Evolutionary conservation across 2,113 vertebrate species (phyloP).

Genomic region (Brachyhypopomus gauderio): DNA sequence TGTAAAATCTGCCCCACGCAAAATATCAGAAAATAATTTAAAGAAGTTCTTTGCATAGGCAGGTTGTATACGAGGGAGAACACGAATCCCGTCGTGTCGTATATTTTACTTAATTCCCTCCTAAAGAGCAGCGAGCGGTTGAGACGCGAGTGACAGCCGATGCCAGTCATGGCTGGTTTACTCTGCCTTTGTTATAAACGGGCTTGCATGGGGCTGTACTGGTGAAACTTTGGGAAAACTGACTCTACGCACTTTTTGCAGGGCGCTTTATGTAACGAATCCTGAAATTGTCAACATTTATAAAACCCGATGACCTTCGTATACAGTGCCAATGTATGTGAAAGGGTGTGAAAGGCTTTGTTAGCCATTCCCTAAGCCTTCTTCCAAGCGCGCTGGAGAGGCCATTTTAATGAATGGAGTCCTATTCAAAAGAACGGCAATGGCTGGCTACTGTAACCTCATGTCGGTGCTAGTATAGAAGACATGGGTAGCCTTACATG

Average conservation of each 20-base stretch:
- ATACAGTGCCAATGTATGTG: not conserved
- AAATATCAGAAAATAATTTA: not conserved
- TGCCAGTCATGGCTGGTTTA: constrained; percentile 52
- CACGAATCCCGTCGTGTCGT: not conserved
- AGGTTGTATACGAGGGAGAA: not conserved
- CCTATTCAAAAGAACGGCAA: constrained; percentile 19
- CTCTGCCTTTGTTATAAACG: constrained; percentile 48
- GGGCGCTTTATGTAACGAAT: not conserved
- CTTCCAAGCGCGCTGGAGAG: constrained; percentile 28
- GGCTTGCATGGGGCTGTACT: not conserved
- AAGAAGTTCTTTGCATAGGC: not conserved
- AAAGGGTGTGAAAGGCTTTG: constrained; percentile 45
- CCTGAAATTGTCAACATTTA: not conserved
- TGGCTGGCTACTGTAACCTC: not conserved
- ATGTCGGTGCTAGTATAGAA: not conserved
- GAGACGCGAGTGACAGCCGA: constrained; percentile 23
- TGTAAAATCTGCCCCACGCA: not conserved
- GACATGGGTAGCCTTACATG: not conserved
- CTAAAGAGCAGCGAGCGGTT: not conserved
- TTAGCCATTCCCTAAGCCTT: constrained; percentile 35
- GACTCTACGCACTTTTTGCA: not conserved
- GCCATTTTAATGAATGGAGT: constrained; percentile 56
- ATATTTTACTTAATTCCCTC: not conserved
- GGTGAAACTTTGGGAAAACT: constrained; percentile 33
- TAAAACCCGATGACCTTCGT: not conserved